phyloP scores from a whole-genome alignment of 1,140 invertebrate species.

The Cyclargus thomasi region DNA sequence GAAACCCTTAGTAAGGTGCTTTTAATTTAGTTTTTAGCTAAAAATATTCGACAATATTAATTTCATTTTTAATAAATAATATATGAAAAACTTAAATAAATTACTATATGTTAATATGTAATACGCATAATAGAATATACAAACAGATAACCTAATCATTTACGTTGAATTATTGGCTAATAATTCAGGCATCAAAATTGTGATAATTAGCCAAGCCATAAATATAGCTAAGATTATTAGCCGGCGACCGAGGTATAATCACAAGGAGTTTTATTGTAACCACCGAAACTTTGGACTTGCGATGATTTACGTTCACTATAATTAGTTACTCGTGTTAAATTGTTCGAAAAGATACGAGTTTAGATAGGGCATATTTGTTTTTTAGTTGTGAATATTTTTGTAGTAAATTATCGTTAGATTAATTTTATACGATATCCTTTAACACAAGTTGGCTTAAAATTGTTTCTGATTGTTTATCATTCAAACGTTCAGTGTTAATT shows the following conservation, averaged over 20 bases:
- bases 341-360: neutral
- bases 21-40: too few species aligned
- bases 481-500: neutral
- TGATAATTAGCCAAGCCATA: slow-evolving; percentile 67
- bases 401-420: neutral
- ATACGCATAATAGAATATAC: slow-evolving; percentile 22
- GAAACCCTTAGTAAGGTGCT: too few species aligned
- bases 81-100: too few species aligned
- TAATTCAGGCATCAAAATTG: slow-evolving; percentile 72
- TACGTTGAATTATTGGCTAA: slow-evolving; percentile 31
- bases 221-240: slow-evolving; percentile 69
- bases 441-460: neutral
- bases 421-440: neutral
- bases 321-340: slow-evolving; percentile 6
- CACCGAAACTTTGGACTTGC: slow-evolving; percentile 38
- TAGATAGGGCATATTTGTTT: neutral
- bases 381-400: neutral
- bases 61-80: too few species aligned
- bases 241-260: slow-evolving; percentile 55
- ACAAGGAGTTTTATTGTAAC: slow-evolving; percentile 47
- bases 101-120: neutral
- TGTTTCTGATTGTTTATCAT: neutral
- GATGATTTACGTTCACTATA: slow-evolving; percentile 20
- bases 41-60: too few species aligned
- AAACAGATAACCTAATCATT: slow-evolving; percentile 25